These are phyloP conservation scores for Podiceps cristatus DNA, from an alignment of 2,113 vertebrate species.

Conservation along the genomic window DNA sequence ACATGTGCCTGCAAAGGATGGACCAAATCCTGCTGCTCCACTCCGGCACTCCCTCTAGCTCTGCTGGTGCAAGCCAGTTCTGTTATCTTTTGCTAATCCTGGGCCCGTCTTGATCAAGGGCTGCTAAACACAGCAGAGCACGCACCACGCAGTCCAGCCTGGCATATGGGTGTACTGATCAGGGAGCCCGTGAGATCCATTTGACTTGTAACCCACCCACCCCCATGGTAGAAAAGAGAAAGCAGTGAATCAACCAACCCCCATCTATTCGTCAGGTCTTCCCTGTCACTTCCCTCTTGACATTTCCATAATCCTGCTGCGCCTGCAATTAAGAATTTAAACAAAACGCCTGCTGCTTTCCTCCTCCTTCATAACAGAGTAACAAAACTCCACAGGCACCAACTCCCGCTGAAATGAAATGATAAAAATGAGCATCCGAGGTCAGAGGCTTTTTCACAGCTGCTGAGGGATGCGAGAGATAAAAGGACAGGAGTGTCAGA, in stretches of 20 bases:
- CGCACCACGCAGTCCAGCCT: not conserved
- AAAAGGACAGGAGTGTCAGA: conserved; percentile 55
- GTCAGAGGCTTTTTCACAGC: conserved; percentile 50
- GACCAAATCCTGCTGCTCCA: not conserved
- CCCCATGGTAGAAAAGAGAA: not conserved
- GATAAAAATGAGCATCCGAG: conserved; percentile 4
- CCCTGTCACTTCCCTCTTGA: conserved; percentile 54
- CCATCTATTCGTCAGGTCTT: conserved; percentile 13
- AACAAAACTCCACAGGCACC: conserved; percentile 27
- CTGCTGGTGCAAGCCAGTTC: not conserved
- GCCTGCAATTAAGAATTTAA: conserved; percentile 66
- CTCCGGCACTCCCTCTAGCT: not conserved
- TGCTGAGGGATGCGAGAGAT: conserved; percentile 22
- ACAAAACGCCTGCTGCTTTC: conserved; percentile 60
- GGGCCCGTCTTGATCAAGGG: not conserved
- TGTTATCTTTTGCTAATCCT: not conserved
- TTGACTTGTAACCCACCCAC: not conserved
- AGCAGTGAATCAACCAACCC: conserved; percentile 6
- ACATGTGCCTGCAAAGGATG: fast-evolving
- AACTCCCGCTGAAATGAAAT: not conserved
- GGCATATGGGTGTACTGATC: not conserved
- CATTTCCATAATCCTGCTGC: conserved; percentile 64
- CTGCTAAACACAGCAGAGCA: not conserved
- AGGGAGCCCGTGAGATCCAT: not conserved
- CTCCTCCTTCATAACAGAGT: conserved; percentile 29